Conservation (phyloP, 2,888 invertebrate species). For the Colostygia pectinataria region DNA sequence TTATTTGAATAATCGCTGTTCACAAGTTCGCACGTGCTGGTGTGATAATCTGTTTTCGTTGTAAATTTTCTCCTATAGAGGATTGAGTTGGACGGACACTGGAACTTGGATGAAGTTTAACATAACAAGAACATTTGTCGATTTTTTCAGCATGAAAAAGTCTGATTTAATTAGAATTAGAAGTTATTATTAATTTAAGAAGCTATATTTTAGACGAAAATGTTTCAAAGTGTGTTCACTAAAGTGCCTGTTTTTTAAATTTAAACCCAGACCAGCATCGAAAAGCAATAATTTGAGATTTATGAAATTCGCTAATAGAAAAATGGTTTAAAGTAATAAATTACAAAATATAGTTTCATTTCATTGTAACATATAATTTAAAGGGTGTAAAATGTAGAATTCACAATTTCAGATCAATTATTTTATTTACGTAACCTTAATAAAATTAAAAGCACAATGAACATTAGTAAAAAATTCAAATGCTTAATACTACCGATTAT, state of each 20-base stretch:
- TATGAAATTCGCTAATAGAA: slow-evolving; percentile 31
- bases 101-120: slow-evolving; percentile 39
- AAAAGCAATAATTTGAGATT: slow-evolving; percentile 25
- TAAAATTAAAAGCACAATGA: no score
- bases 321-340: slow-evolving; percentile 35
- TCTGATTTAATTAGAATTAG: not conserved
- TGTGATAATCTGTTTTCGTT: not conserved
- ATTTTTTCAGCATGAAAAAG: slow-evolving; percentile 23
- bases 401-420: no score
- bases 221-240: not conserved
- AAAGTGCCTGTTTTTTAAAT: not conserved
- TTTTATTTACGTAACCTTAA: no score
- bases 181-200: no score
- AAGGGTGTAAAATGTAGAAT: slow-evolving; percentile 7
- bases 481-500: no score
- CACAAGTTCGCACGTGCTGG: no score
- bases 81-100: slow-evolving; percentile 55
- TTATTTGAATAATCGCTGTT: no score
- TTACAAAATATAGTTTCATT: slow-evolving; percentile 37
- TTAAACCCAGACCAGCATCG: slow-evolving; percentile 5
- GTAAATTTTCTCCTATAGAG: not conserved
- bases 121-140: slow-evolving; percentile 36
- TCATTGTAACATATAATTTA: slow-evolving; percentile 14
- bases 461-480: no score
- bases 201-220: not conserved